Evolutionary conservation across 1,140 invertebrate species (phyloP).

Genomic region (Leptinotarsa defecta): DNA sequence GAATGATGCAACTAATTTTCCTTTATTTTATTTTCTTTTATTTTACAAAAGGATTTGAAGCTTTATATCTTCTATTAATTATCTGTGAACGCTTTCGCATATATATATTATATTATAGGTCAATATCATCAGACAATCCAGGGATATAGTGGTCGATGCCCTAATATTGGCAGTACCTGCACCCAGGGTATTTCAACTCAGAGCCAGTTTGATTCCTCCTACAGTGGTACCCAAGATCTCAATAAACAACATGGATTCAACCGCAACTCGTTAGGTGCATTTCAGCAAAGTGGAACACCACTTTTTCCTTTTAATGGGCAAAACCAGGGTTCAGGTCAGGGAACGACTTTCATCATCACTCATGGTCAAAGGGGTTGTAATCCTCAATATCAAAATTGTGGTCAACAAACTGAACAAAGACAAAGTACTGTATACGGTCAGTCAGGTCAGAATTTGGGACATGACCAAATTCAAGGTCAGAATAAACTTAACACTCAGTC

Average conservation of each 20-base stretch:
- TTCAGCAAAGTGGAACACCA: not conserved
- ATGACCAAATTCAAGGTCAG: not conserved
- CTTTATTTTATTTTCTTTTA: too few relatives aligned
- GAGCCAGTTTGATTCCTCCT: not conserved
- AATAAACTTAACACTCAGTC: not conserved
- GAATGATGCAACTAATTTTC: too few relatives aligned
- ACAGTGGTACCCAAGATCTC: too few relatives aligned
- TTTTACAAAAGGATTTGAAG: too few relatives aligned
- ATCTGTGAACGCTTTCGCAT: too few relatives aligned
- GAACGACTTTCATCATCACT: not conserved
- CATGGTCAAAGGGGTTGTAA: constrained; percentile 17
- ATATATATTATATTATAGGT: not conserved
- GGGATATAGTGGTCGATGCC: not conserved
- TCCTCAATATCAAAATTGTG: constrained; percentile 19
- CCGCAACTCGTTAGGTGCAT: not conserved
- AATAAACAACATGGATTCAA: not conserved
- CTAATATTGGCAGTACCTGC: not conserved
- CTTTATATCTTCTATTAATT: too few relatives aligned
- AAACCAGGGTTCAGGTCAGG: not conserved
- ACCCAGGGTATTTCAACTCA: not conserved
- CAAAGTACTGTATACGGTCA: not conserved
- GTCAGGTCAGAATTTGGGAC: not conserved
- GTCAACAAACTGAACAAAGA: not conserved
- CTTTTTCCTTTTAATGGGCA: not conserved
- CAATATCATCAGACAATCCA: not conserved